Conservation (phyloP, 1,140 invertebrate genomes). For the Bombus soroeensis region DNA sequence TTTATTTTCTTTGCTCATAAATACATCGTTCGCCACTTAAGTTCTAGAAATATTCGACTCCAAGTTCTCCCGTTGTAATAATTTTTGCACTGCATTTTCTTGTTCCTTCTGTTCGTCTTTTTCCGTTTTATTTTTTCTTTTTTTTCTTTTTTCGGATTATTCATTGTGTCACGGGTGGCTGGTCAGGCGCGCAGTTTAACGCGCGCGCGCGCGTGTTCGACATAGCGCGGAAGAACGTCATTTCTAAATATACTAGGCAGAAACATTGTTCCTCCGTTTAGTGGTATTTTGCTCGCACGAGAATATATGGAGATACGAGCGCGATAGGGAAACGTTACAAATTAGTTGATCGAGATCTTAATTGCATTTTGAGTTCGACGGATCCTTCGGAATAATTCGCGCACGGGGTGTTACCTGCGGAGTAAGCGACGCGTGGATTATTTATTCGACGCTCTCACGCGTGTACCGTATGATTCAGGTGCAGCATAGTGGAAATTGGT, state of each 20-base stretch:
- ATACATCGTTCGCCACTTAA: background rate
- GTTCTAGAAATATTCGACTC: background rate
- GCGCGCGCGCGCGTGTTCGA: slow-evolving; percentile 22
- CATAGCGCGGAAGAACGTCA: slow-evolving; percentile 4
- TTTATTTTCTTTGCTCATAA: background rate
- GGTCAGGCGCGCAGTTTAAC: background rate
- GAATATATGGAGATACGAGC: slow-evolving; percentile 18
- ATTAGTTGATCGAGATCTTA: slow-evolving; percentile 45
- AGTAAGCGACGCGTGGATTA: slow-evolving; percentile 1
- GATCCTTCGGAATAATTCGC: slow-evolving; percentile 6
- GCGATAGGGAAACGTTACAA: slow-evolving; percentile 35
- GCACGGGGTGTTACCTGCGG: background rate
- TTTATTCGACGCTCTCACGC: slow-evolving; percentile 17
- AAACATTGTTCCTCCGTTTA: slow-evolving; percentile 30
- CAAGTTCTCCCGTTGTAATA: too few relatives aligned
- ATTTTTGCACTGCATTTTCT: background rate
- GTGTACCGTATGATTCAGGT: background rate
- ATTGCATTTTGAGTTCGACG: slow-evolving; percentile 19
- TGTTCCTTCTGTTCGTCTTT: background rate
- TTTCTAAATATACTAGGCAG: slow-evolving; percentile 25
- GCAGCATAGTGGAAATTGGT: background rate
- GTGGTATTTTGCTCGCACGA: background rate
- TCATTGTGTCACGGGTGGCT: slow-evolving; percentile 18
- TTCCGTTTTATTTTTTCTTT: background rate
- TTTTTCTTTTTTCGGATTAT: background rate